Base-by-base conservation (phyloP, 2,797 vertebrate genomes). In the Enteromius paludinosus region DNA sequence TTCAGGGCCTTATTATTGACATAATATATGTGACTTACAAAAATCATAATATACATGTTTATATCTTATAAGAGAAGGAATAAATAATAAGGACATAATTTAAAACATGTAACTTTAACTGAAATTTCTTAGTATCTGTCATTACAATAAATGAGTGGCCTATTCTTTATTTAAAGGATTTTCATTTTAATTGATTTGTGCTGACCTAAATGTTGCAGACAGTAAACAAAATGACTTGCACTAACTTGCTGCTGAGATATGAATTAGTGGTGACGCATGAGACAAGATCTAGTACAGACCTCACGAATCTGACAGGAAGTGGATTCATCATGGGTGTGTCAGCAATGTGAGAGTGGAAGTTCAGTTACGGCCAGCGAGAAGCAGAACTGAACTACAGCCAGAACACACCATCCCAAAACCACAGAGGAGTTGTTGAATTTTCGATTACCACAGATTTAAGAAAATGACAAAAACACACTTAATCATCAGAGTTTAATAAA, bases 401-500 rank as follows among this genome's bases (percentile, higher is more conserved):
- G 64, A 78, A 35, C 25, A 77, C 59, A 15, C 38, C n/a, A 11
- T 43, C 25, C 41, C 43, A 49, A 65, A 73, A 49, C 61, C 61
- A 65, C 25, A 77, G 4, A 8, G 2, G 25, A 47, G 38, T n/a
- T 47, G 17, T 15, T 75, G n/a, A 41, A 73, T 43, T 43, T 78
- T 74, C 30, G 20, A 20, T 41, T 28, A 8, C 18, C 12, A 41
- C 8, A 71, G 68, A 74, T 78, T 64, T 65, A 82, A 62, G 20
- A 59, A 66, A 59, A 64, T 6, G 25, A 71, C n/a, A 30, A 79
- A 47, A 80, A 61, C 14, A 52, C 23, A 45, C 10, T 11, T 4
- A 75, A 80, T 81, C 20, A 20, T 68, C 79, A 86, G n/a, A 74
- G 71, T 91, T 90, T 90, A 88, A 83, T 88, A 86, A 88, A 89